These are phyloP conservation scores for Pteropus alecto DNA, from an alignment of 2,113 vertebrate genomes.

Conservation along the genomic window DNA sequence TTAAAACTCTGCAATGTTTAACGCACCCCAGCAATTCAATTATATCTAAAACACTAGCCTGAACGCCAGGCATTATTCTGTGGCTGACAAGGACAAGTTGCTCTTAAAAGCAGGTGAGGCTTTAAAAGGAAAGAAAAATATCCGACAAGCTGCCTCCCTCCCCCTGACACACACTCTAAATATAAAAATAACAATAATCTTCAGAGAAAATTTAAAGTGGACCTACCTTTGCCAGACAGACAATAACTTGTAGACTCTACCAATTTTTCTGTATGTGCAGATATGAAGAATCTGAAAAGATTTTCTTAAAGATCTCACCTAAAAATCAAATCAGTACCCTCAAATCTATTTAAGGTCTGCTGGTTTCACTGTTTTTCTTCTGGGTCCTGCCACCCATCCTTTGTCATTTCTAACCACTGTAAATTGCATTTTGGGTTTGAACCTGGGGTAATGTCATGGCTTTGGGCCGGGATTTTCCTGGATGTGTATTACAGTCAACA, in stretches of 20 bases:
- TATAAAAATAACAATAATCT: slow-evolving; percentile 40
- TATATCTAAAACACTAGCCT: slow-evolving; percentile 80
- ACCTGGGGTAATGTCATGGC: neutral
- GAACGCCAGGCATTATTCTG: slow-evolving; percentile 43
- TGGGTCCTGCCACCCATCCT: neutral
- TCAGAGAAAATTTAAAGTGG: slow-evolving; percentile 41
- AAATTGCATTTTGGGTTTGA: slow-evolving; percentile 9
- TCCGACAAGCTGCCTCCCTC: neutral
- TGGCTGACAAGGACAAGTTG: slow-evolving; percentile 27
- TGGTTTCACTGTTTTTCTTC: slow-evolving; percentile 21
- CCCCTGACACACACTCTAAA: neutral
- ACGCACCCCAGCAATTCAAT: slow-evolving; percentile 82
- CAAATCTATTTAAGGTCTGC: neutral
- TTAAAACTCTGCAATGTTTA: slow-evolving; percentile 84
- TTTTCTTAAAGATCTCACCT: neutral
- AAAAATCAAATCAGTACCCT: neutral
- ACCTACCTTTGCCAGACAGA: neutral
- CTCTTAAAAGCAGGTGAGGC: slow-evolving; percentile 65
- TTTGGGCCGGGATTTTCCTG: neutral
- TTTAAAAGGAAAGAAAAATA: slow-evolving; percentile 21
- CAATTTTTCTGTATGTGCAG: neutral
- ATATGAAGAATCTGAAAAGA: neutral
- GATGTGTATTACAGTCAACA: neutral
- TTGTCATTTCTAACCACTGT: neutral
- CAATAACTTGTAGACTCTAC: neutral